Percentiles rank a stretch among this genome's conserved stretches.
Evolutionary conservation across 2,888 invertebrate species (phyloP).

Genomic region (Cerastoderma edule): DNA sequence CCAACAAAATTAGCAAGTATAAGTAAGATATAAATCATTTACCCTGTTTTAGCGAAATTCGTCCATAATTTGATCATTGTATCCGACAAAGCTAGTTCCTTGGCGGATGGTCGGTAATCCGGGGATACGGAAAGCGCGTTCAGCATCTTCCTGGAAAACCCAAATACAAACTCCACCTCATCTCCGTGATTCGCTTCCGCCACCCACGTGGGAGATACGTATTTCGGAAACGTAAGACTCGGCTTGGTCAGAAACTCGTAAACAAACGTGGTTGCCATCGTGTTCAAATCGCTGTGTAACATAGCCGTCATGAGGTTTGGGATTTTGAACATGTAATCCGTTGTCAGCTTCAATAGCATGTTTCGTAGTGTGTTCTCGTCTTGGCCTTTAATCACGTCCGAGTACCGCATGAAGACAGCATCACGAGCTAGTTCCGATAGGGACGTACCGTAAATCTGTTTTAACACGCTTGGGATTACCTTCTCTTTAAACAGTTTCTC

Average conservation of each 20-base stretch:
- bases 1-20: too few species aligned
- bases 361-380: conserved; percentile 13
- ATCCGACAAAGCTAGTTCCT: conserved; percentile 28
- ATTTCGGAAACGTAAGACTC: conserved; percentile 21
- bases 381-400: conserved; percentile 15
- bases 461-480: conserved; percentile 25
- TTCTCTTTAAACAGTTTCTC: neutral
- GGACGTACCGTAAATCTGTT: conserved; percentile 26
- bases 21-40: too few species aligned
- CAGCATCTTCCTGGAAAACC: conserved; percentile 38
- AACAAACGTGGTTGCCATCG: conserved; percentile 18
- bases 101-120: neutral
- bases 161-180: conserved; percentile 39
- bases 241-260: conserved; percentile 32
- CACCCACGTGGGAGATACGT: conserved; percentile 32
- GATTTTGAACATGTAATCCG: conserved; percentile 38
- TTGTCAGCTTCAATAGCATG: conserved; percentile 33
- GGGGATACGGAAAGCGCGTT: conserved; percentile 18
- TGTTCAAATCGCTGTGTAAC: conserved; percentile 8
- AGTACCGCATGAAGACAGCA: conserved; percentile 24
- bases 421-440: conserved; percentile 11
- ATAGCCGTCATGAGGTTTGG: conserved; percentile 32
- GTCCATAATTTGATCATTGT: conserved; percentile 36
- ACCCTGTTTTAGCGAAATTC: conserved; percentile 45
- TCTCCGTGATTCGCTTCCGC: conserved; percentile 38